Evolutionary conservation across 2,888 invertebrate species (phyloP), one percentile per base, ranked within the genome.

Genomic region (Adelognathus sp.): DNA sequence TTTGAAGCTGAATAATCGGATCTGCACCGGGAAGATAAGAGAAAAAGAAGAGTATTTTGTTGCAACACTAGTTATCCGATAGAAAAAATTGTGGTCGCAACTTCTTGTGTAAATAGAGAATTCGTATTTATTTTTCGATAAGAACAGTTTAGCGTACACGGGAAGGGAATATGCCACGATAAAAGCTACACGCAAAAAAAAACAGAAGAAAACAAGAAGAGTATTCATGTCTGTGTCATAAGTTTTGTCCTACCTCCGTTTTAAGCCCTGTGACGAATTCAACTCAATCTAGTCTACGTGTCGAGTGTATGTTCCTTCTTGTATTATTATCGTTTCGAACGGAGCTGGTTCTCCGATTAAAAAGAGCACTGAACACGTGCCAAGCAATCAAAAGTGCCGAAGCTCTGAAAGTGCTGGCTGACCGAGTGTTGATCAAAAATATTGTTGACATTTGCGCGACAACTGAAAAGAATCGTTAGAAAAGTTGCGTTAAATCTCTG

Each of bases 271-370:
- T 46, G 18, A 69, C 58, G 18, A 69, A 58, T 73, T 69, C 7
- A 39, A 71, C 24, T 52, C 31, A 41, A 11, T 63, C 56, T 63
- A 27, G 4, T 74, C 64, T 78, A 50, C 29, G 52, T 64, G 52
- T 69, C 73, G 29, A 69, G 56, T 69, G 64, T n/a, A 73, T 44
- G 31, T 58, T 78, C 69, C 44, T 56, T 63, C 61, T 44, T 27
- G 54, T 64, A 39, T 60, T 64, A 64, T 69, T 50, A 50, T 58
- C 33, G 50, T 74, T 78, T 69, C 1, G n/a, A n/a, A 14, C 69
- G 58, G 73, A 78, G 77, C 77, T 73, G 73, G 77, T 64, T 58
- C 73, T 78, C 77, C 52, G 63, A 64, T 69, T 50, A 56, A 46
- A 27, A 29, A 64, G 21, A 9, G 21, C 44, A 61, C 56, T 27